Percentiles rank a stretch among this genome's conserved stretches.
These are phyloP conservation scores for Prosopocoilus inquinatus DNA, from an alignment of 2,888 invertebrate genomes.

Conservation along the genomic window DNA sequence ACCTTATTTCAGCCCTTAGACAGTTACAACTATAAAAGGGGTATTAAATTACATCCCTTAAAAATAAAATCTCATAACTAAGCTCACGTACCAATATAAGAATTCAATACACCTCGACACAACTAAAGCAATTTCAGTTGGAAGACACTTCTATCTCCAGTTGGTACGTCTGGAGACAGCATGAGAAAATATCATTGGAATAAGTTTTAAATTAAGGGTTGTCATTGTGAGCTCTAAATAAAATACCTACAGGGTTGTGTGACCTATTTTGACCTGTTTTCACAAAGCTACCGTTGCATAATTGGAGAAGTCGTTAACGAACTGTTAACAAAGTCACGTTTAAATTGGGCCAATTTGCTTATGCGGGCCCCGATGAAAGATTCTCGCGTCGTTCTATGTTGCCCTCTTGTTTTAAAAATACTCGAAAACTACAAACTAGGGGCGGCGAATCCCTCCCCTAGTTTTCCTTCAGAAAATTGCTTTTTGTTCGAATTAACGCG, in stretches of 20 bases:
- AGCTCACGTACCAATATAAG: slow-evolving; percentile 40
- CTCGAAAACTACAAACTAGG: background rate
- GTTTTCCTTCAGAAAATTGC: slow-evolving; percentile 3
- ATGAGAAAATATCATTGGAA: slow-evolving; percentile 51
- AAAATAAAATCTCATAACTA: slow-evolving; percentile 46
- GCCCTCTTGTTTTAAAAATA: slow-evolving; percentile 4
- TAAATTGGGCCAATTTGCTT: slow-evolving; percentile 32
- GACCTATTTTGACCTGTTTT: slow-evolving; percentile 37
- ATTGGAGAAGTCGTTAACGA: slow-evolving; percentile 32
- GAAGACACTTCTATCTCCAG: slow-evolving; percentile 30
- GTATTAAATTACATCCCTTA: slow-evolving; percentile 50
- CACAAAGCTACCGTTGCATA: slow-evolving; percentile 23
- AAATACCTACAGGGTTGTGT: slow-evolving; percentile 39
- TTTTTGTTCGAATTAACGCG: slow-evolving; percentile 18
- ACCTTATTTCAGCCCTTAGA: slow-evolving; percentile 47
- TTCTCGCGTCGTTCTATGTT: background rate
- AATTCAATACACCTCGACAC: slow-evolving; percentile 28
- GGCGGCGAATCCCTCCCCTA: slow-evolving; percentile 7
- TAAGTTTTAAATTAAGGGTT: slow-evolving; percentile 51
- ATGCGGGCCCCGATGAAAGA: background rate
- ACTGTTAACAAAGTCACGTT: slow-evolving; percentile 18
- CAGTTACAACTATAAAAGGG: slow-evolving; percentile 49
- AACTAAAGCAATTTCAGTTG: slow-evolving; percentile 24
- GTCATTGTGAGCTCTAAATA: slow-evolving; percentile 44
- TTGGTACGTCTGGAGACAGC: slow-evolving; percentile 34